Conservation (phyloP, 2,888 invertebrate genomes). For the Steromphala cineraria region DNA sequence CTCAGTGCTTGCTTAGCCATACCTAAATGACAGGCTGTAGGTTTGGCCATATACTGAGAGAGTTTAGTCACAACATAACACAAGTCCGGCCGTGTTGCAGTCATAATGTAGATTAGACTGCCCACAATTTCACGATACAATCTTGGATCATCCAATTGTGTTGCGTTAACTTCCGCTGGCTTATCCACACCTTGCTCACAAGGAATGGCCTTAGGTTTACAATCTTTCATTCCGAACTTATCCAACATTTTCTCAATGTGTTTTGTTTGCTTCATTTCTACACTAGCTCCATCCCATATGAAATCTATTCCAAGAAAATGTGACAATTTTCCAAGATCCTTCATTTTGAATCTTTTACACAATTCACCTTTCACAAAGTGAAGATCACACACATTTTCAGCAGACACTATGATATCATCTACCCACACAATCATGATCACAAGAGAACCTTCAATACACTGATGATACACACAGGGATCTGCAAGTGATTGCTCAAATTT, state of each 20-base stretch:
- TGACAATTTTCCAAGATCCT: constrained; percentile 30
- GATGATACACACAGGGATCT: background rate
- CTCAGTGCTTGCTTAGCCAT: background rate
- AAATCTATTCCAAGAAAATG: constrained; percentile 36
- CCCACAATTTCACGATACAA: constrained; percentile 21
- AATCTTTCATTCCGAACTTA: constrained; percentile 21
- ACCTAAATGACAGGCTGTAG: background rate
- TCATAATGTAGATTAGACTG: constrained; percentile 29
- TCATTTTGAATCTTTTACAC: constrained; percentile 33
- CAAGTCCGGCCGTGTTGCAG: constrained; percentile 31
- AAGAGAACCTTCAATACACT: background rate
- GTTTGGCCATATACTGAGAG: constrained; percentile 32
- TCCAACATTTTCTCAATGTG: constrained; percentile 25
- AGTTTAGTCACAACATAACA: constrained; percentile 27
- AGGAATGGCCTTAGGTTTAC: constrained; percentile 31
- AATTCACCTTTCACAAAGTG: constrained; percentile 2
- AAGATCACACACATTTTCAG: background rate
- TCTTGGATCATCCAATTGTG: background rate
- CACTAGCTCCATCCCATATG: background rate
- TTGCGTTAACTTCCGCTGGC: background rate
- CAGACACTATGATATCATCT: background rate
- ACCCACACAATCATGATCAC: constrained; percentile 12
- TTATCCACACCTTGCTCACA: constrained; percentile 2
- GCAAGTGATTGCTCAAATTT: background rate
- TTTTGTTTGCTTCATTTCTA: constrained; percentile 14